A percentile compares a stretch with the other conserved stretches of the same genome.
These are phyloP conservation scores for Spodoptera littoralis DNA, from an alignment of 2,888 invertebrate species.

Conservation along the genomic window DNA sequence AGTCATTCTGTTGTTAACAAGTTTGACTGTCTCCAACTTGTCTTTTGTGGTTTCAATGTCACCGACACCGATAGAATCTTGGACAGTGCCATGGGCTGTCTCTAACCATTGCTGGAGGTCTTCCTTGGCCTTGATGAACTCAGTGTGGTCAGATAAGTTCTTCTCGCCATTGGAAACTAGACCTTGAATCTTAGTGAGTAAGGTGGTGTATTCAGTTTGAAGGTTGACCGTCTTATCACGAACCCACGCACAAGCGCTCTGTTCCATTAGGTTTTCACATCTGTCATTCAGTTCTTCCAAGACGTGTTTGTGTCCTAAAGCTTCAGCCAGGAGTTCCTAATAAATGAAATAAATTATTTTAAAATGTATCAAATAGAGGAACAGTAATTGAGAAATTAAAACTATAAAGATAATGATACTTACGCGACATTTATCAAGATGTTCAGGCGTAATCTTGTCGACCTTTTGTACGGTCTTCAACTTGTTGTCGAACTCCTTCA, in stretches of 20 bases:
- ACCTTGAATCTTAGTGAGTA: constrained; percentile 94
- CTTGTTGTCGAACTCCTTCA: constrained; percentile 91
- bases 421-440: constrained; percentile 93
- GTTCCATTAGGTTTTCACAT: constrained; percentile 95
- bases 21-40: constrained; percentile 94
- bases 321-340: constrained; percentile 92
- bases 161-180: constrained; percentile 96
- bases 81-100: constrained; percentile 93
- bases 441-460: constrained; percentile 93
- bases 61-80: constrained; percentile 94
- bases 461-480: constrained; percentile 91
- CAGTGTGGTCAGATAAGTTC: constrained; percentile 96
- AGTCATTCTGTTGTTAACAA: constrained; percentile 92
- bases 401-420: constrained; percentile 60
- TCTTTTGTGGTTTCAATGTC: constrained; percentile 93
- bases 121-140: constrained; percentile 95
- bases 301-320: constrained; percentile 92
- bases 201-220: constrained; percentile 94
- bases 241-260: constrained; percentile 95
- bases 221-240: constrained; percentile 95
- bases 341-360: constrained; percentile 25
- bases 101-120: constrained; percentile 95
- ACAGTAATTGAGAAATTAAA: too few relatives aligned
- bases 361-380: too few relatives aligned
- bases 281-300: constrained; percentile 95